phyloP scores from a whole-genome alignment of 2,888 invertebrate genomes.

The Hypomecis punctinalis region DNA sequence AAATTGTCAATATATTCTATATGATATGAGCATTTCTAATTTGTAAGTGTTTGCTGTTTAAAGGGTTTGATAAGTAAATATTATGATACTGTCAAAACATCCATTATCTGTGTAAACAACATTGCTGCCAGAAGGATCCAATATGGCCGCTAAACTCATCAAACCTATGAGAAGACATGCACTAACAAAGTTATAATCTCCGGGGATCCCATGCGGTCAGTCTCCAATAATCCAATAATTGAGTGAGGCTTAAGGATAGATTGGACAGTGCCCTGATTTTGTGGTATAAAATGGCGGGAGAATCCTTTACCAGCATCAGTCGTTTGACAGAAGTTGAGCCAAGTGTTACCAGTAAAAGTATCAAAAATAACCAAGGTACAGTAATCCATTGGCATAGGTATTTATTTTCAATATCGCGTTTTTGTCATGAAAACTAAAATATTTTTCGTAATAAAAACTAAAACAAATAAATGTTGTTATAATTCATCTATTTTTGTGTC shows the following conservation, averaged over 20 bases:
- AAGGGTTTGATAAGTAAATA: no score
- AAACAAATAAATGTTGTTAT: no score
- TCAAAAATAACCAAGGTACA: background rate
- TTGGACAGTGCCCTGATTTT: conserved; percentile 52
- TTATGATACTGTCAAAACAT: conserved; percentile 3
- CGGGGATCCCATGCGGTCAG: conserved; percentile 68
- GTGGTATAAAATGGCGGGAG: conserved; percentile 70
- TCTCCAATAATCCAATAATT: conserved; percentile 79
- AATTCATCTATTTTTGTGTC: no score
- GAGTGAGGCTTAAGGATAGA: conserved; percentile 41
- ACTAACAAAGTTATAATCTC: conserved; percentile 77
- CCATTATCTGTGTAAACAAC: conserved; percentile 27
- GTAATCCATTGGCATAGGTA: background rate
- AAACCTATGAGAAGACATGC: conserved; percentile 46
- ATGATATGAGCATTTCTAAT: no score
- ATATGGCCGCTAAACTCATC: conserved; percentile 39
- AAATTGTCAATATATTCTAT: no score
- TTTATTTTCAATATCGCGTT: background rate
- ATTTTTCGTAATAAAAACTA: no score
- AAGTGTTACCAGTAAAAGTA: conserved; percentile 61
- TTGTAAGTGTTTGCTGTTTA: no score
- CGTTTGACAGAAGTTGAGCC: conserved; percentile 58
- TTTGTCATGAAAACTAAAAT: background rate
- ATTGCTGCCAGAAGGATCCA: conserved; percentile 32
- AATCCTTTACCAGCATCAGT: conserved; percentile 64